These are phyloP conservation scores for Drosophila seclusa DNA, from an alignment of 2,888 invertebrate genomes.

Conservation along the genomic window DNA sequence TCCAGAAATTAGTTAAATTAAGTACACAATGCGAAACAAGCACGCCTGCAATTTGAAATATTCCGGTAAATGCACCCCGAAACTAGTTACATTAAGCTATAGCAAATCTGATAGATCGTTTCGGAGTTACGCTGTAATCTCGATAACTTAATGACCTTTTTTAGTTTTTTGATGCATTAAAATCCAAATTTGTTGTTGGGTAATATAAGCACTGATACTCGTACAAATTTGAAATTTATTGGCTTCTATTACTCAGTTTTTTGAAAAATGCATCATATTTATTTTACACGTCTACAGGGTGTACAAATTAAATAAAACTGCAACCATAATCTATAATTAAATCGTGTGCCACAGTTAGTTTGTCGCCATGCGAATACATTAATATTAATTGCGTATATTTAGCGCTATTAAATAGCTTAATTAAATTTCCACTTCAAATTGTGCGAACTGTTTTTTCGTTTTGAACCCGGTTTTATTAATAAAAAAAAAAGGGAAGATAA, in stretches of 20 bases:
- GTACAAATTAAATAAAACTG: constrained; percentile 1
- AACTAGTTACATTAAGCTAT: background rate
- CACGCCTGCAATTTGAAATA: constrained; percentile 1
- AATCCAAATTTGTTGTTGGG: background rate
- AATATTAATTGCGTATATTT: constrained; percentile 77
- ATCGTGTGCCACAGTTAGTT: constrained; percentile 51
- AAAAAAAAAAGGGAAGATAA: constrained; percentile 17
- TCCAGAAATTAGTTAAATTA: constrained; percentile 55
- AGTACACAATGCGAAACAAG: constrained; percentile 37
- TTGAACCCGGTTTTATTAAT: background rate
- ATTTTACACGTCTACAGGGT: background rate
- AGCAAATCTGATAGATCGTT: background rate
- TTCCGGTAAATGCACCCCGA: background rate
- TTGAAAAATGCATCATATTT: background rate
- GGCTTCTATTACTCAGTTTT: background rate
- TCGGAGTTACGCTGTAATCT: background rate
- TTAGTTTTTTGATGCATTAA: background rate
- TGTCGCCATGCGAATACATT: constrained; percentile 62
- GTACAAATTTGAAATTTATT: background rate
- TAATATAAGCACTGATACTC: background rate
- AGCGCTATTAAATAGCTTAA: constrained; percentile 65
- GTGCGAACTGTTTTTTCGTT: constrained; percentile 28
- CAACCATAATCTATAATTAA: constrained; percentile 74
- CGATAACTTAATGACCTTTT: background rate
- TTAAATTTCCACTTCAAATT: constrained; percentile 75